Evolutionary conservation across 1,140 invertebrate genomes (phyloP), one percentile per base, ranked within the genome.

Genomic region (Bombus confusus): DNA sequence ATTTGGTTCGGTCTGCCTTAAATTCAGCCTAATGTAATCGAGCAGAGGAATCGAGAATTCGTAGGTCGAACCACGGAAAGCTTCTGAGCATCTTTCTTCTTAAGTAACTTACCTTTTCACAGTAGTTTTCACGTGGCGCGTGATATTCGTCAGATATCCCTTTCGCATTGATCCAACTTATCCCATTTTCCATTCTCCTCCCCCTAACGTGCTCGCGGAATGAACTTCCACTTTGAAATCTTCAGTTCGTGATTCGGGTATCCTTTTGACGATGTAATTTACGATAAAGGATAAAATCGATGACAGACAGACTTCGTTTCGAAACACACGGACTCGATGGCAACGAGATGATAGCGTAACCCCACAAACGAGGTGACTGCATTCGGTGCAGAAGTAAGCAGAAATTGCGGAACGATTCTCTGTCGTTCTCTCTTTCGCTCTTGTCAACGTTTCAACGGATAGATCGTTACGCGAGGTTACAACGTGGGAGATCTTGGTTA

Each of bases 11-110:
- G 2, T 15, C 78, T 31, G 10, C 64, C 47, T 64, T 71, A 80
- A 85, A 85, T 80, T 76, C 87, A 13, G 68, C 52, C 69, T 81
- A 75, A 85, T 77, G 86, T 66, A 88, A 88, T 88, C 87, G 85
- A 71, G 59, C 75, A 18, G 5, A 62, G 59, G 83, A 82, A 87
- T 87, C 66, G 83, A 57, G 66, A 88, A 88, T 64, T 87, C 80
- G 10, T n/a, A 22, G 57, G 43, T 68, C 10, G 37, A 37, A 69
- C 37, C 68, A 75, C 52, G 79, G 34, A 28, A 62, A 85, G n/a
- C 25, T 62, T 18, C 34, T 41, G 18, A 15, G 43, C 80, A 87
- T 87, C 82, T 79, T 31, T 47, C 66, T 80, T 81, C 87, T 52
- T 80, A 85, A 88, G 73, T 43, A 52, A 87, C 76, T 87, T 87